A percentile compares a stretch with the other conserved stretches of the same genome.
These are phyloP conservation scores for Trichomalopsis sarcophagae DNA, from an alignment of 1,140 invertebrate genomes.

Conservation along the genomic window DNA sequence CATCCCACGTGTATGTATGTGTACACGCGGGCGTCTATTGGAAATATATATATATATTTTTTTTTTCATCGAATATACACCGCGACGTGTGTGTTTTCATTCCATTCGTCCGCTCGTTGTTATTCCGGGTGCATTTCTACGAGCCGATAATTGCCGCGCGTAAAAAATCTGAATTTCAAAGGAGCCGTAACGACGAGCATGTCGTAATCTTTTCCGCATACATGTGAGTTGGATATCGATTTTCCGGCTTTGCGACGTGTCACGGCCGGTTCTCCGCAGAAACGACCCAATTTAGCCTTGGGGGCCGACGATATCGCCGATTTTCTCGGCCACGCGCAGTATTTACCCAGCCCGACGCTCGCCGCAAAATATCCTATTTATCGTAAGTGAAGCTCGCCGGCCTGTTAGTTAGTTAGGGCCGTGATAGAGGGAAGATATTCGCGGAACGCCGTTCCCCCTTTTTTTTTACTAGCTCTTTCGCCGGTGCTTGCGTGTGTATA, in stretches of 20 bases:
- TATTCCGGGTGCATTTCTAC: no score
- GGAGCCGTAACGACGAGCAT: neutral
- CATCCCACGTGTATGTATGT: no score
- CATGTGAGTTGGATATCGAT: constrained; percentile 31
- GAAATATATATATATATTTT: no score
- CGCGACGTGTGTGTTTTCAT: no score
- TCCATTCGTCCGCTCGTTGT: no score
- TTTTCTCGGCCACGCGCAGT: neutral
- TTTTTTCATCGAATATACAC: no score
- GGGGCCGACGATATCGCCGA: neutral
- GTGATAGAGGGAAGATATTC: neutral
- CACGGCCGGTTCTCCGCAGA: neutral
- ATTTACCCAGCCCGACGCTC: neutral
- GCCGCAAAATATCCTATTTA: neutral
- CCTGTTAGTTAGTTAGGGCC: neutral
- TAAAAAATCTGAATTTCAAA: neutral
- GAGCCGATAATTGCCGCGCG: neutral
- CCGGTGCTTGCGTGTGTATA: neutral
- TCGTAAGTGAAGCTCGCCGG: neutral
- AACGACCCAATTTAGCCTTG: constrained; percentile 20
- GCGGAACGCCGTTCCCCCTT: neutral
- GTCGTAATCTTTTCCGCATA: neutral
- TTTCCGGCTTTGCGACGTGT: neutral
- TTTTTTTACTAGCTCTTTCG: neutral
- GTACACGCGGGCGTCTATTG: no score